Evolutionary conservation across 1,140 invertebrate species (phyloP).

Genomic region (Trialeurodes vaporariorum): DNA sequence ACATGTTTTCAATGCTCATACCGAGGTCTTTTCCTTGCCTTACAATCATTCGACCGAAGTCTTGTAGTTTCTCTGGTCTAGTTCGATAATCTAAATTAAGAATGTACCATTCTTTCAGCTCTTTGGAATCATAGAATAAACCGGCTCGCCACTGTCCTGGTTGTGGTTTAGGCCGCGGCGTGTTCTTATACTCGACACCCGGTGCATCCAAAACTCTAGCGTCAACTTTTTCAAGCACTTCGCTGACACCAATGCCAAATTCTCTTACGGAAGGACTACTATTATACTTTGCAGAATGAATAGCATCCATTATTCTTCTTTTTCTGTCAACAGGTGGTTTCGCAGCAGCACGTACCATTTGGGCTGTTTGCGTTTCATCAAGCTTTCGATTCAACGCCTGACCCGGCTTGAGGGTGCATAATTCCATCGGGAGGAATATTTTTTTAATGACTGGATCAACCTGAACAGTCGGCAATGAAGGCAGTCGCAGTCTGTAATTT

Average conservation of each 20-base stretch:
- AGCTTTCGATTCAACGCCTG: constrained; percentile 45
- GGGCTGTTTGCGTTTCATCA: constrained; percentile 43
- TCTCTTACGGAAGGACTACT: constrained; percentile 37
- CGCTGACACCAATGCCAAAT: constrained; percentile 44
- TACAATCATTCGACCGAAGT: background rate
- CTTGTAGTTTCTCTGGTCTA: constrained; percentile 1
- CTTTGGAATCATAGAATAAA: constrained; percentile 29
- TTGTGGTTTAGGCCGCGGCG: background rate
- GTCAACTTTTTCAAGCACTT: constrained; percentile 41
- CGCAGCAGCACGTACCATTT: constrained; percentile 51
- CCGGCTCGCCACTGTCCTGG: constrained; percentile 37
- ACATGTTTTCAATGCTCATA: background rate
- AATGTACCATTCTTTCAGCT: constrained; percentile 35
- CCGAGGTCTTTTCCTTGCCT: background rate
- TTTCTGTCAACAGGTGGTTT: constrained; percentile 45
- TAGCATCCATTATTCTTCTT: constrained; percentile 46
- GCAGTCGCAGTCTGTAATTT: constrained; percentile 38
- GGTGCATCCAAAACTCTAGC: constrained; percentile 46
- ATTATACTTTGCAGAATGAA: constrained; percentile 36
- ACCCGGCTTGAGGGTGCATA: constrained; percentile 28
- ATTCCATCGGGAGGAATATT: constrained; percentile 45
- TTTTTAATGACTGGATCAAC: constrained; percentile 41
- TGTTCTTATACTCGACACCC: constrained; percentile 35
- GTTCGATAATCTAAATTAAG: constrained; percentile 27
- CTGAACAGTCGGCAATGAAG: constrained; percentile 45